A percentile compares a stretch with the other conserved stretches of the same genome.
Evolutionary conservation across 2,888 invertebrate genomes (phyloP).

Genomic region (Limnephilus auricula): DNA sequence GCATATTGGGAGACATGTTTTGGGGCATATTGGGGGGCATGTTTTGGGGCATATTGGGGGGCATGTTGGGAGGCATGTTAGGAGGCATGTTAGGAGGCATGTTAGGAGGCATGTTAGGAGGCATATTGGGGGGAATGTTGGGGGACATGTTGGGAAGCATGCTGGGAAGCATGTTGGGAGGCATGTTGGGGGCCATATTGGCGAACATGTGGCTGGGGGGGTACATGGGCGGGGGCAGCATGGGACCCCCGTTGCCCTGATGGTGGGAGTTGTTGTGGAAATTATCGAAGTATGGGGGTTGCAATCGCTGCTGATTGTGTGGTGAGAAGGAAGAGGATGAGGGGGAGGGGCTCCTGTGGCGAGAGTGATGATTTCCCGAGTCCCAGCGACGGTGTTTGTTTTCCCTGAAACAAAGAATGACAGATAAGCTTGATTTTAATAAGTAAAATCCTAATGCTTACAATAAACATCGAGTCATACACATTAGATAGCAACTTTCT

Average conservation of each 20-base stretch:
- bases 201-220: neutral
- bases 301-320: conserved; percentile 18
- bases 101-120: neutral
- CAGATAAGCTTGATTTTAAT: neutral
- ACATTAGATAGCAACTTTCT: neutral
- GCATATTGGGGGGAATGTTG: neutral
- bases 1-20: neutral
- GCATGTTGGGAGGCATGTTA: neutral
- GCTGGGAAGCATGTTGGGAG: neutral
- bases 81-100: neutral
- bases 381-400: conserved; percentile 58
- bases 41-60: neutral
- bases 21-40: conserved; percentile 10
- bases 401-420: conserved; percentile 58
- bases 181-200: neutral
- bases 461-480: neutral
- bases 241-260: neutral
- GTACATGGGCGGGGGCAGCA: neutral
- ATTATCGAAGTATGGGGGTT: conserved; percentile 5
- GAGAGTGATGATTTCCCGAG: conserved; percentile 47
- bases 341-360: conserved; percentile 55
- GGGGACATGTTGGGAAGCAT: neutral
- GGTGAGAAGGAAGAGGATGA: conserved; percentile 52
- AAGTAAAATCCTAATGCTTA: neutral
- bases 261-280: neutral